Evolutionary conservation across 2,888 invertebrate genomes (phyloP).

Genomic region (Pterostichus madidus): DNA sequence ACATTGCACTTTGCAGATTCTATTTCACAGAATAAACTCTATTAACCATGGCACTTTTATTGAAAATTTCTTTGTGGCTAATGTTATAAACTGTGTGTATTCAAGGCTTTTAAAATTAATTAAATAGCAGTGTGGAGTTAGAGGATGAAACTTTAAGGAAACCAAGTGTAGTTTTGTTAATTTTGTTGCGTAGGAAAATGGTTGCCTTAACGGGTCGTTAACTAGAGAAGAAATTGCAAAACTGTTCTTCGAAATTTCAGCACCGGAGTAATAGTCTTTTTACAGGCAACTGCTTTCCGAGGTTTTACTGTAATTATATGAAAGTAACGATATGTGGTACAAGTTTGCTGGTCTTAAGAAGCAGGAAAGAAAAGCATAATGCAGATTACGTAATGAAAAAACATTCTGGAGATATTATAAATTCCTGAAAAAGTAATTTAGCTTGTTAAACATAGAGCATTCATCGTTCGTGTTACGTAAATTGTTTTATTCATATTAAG

Average conservation of each 20-base stretch:
- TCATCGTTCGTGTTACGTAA: not conserved
- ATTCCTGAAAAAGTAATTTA: not conserved
- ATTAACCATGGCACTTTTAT: too few species aligned
- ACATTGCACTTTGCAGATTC: too few species aligned
- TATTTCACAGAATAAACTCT: too few species aligned
- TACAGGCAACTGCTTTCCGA: constrained; percentile 33
- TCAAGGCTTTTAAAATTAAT: constrained; percentile 39
- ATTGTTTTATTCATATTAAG: constrained; percentile 11
- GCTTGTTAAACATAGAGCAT: not conserved
- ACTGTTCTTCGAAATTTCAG: constrained; percentile 50
- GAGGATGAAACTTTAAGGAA: constrained; percentile 43
- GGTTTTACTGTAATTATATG: constrained; percentile 46
- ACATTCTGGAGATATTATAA: not conserved
- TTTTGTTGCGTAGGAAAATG: constrained; percentile 45
- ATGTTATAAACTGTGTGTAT: not conserved
- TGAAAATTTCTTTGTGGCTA: too few species aligned
- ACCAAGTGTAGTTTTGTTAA: constrained; percentile 45
- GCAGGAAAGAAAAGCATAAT: constrained; percentile 8
- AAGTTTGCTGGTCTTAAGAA: too few species aligned
- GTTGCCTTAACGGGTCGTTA: constrained; percentile 46
- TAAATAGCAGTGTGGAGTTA: constrained; percentile 40
- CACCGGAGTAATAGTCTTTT: constrained; percentile 34
- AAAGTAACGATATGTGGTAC: constrained; percentile 22
- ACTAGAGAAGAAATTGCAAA: constrained; percentile 44
- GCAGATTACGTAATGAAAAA: not conserved